These are phyloP conservation scores for Eupsilia transversa DNA, from an alignment of 2,888 invertebrate genomes.

Conservation along the genomic window DNA sequence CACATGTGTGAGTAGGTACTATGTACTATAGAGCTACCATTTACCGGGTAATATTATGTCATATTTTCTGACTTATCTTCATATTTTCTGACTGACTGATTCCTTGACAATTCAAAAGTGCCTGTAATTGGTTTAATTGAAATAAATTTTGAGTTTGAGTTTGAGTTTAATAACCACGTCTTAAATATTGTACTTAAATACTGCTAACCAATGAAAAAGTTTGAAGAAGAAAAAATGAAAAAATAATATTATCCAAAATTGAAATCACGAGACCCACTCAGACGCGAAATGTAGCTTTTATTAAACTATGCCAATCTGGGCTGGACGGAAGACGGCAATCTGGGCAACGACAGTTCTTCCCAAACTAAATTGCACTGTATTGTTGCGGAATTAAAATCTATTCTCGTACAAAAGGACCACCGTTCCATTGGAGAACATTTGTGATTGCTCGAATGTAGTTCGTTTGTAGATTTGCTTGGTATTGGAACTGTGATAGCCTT, in stretches of 20 bases:
- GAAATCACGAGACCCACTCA: constrained; percentile 27
- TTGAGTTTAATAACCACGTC: too few relatives aligned
- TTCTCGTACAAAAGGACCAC: constrained; percentile 27
- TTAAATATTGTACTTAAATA: too few relatives aligned
- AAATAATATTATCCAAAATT: not conserved
- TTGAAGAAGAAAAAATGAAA: not conserved
- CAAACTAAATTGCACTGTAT: constrained; percentile 44
- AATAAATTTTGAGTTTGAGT: too few relatives aligned
- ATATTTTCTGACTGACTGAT: too few relatives aligned
- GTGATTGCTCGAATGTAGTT: constrained; percentile 57
- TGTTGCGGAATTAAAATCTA: constrained; percentile 21
- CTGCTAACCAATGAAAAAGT: not conserved
- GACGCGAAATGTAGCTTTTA: constrained; percentile 37
- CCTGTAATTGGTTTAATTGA: too few relatives aligned
- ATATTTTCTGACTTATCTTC: too few relatives aligned
- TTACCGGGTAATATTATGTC: too few relatives aligned
- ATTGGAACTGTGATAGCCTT: constrained; percentile 41
- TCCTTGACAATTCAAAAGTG: too few relatives aligned
- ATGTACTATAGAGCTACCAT: too few relatives aligned
- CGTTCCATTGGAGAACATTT: constrained; percentile 37
- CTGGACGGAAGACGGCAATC: constrained; percentile 61
- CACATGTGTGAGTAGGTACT: too few relatives aligned
- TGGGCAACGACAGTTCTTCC: not conserved
- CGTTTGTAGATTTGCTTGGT: constrained; percentile 38
- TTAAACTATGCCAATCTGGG: constrained; percentile 50